Evolutionary conservation across 2,888 invertebrate species (phyloP).

Genomic region (Tuta absoluta): DNA sequence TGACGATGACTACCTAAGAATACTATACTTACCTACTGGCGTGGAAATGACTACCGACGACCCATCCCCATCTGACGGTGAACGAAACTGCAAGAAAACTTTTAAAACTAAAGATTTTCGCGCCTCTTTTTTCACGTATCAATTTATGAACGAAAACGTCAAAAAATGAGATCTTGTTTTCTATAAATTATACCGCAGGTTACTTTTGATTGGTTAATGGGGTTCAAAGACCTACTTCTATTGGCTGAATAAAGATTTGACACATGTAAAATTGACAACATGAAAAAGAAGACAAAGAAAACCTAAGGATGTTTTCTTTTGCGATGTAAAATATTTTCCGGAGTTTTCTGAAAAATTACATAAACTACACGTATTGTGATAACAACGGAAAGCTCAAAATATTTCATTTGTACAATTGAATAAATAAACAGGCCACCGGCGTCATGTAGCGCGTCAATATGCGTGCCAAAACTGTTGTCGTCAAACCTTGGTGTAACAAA

Average conservation of each 20-base stretch:
- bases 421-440: not conserved
- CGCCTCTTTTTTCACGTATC: not conserved
- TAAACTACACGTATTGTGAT: not conserved
- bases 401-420: not conserved
- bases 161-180: not conserved
- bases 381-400: not conserved
- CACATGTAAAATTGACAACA: not conserved
- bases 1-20: too few relatives aligned
- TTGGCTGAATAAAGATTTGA: conserved; percentile 1
- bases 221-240: not conserved
- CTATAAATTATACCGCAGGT: not conserved
- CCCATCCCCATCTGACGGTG: too few relatives aligned
- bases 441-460: not conserved
- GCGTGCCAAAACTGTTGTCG: conserved; percentile 3
- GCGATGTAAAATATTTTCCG: not conserved
- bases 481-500: conserved; percentile 1
- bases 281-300: not conserved
- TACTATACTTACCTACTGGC: too few relatives aligned
- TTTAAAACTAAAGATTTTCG: not conserved
- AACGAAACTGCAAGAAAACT: too few relatives aligned
- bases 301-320: not conserved
- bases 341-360: not conserved
- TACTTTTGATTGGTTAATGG: not conserved
- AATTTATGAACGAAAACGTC: conserved; percentile 5
- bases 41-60: too few relatives aligned